Percentiles rank a stretch among this genome's conserved stretches.
Evolutionary conservation across 2,888 invertebrate genomes (phyloP).

Genomic region (Acanthosoma haemorrhoidale): DNA sequence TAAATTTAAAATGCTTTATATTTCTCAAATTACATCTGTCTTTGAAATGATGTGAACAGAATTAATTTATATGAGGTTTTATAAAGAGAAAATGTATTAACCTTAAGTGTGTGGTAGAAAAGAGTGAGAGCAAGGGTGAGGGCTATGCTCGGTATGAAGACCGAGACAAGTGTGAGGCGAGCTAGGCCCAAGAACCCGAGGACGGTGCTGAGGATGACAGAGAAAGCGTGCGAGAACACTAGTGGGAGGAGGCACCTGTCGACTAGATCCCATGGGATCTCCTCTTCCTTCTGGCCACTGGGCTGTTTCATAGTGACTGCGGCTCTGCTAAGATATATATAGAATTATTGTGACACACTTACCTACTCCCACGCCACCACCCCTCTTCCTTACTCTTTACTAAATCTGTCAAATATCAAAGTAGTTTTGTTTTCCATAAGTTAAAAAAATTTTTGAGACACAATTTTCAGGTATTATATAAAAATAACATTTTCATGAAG

Average conservation of each 20-base stretch:
- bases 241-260: conserved; percentile 71
- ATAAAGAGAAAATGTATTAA: too few species aligned
- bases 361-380: background rate
- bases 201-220: conserved; percentile 66
- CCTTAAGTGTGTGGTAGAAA: conserved; percentile 81
- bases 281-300: conserved; percentile 33
- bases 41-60: too few species aligned
- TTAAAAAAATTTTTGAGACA: too few species aligned
- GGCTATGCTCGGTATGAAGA: conserved; percentile 67
- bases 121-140: conserved; percentile 68
- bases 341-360: background rate
- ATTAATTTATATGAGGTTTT: too few species aligned
- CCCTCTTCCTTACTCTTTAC: background rate
- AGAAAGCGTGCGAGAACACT: conserved; percentile 72
- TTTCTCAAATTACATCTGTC: too few species aligned
- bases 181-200: conserved; percentile 68
- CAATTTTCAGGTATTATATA: too few species aligned
- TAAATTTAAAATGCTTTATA: too few species aligned
- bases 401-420: background rate
- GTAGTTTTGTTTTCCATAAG: too few species aligned
- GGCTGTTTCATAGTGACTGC: conserved; percentile 12
- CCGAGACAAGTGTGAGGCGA: conserved; percentile 67
- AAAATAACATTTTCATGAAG: too few species aligned
- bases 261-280: conserved; percentile 55
- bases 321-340: background rate